A percentile compares a stretch with the other conserved stretches of the same genome.
Conservation (phyloP, 2,113 vertebrate genomes). For the Hucho hucho region DNA sequence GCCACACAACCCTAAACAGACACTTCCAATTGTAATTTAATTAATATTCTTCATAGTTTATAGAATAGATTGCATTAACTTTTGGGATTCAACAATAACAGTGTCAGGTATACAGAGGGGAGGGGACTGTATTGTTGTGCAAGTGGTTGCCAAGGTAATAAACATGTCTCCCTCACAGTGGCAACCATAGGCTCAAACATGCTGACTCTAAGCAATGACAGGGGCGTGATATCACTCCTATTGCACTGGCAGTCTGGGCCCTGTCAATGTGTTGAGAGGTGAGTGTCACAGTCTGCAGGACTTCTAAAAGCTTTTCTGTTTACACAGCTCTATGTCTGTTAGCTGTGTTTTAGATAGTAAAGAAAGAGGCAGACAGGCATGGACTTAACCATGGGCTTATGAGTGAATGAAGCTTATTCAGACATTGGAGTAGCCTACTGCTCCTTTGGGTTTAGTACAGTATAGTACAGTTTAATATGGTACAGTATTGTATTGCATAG, state of each 20-base stretch:
- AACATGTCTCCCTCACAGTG: not conserved
- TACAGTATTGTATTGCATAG: no score
- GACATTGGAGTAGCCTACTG: not conserved
- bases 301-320: constrained; percentile 6
- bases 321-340: not conserved
- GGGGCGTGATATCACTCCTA: not conserved
- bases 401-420: not conserved
- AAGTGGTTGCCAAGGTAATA: no score
- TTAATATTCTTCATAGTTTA: no score
- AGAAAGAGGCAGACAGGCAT: not conserved
- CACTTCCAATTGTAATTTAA: not conserved
- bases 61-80: no score
- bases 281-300: not conserved
- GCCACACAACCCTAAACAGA: not conserved
- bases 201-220: not conserved
- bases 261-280: not conserved
- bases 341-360: not conserved
- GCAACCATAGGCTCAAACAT: constrained; percentile 2
- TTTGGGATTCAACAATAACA: no score
- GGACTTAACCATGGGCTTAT: not conserved
- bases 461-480: no score
- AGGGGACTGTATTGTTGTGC: no score
- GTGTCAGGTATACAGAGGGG: no score
- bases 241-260: no score
- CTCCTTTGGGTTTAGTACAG: no score